These are phyloP conservation scores for Montifringilla adamsi DNA, from an alignment of 2,113 vertebrate species.

Conservation along the genomic window DNA sequence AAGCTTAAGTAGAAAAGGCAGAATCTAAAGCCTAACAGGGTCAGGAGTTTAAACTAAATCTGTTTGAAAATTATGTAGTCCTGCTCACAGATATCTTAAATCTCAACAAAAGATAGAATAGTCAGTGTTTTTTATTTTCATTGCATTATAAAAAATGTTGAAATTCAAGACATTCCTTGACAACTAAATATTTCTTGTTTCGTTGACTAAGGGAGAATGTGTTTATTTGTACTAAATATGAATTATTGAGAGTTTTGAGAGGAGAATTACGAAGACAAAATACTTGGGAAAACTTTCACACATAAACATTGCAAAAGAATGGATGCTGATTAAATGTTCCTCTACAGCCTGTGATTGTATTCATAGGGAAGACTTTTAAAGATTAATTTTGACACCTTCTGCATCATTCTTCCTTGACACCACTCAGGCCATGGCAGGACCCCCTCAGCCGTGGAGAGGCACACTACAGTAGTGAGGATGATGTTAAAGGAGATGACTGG, in stretches of 20 bases:
- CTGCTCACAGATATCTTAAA: not conserved
- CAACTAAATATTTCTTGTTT: not conserved
- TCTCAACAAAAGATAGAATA: not conserved
- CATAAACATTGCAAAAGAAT: not conserved
- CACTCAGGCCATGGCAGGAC: accelerated
- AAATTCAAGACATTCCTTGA: not conserved
- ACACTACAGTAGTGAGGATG: not conserved
- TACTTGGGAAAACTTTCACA: not conserved
- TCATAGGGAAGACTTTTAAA: not conserved
- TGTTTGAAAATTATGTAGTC: not conserved
- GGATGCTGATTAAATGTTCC: not conserved
- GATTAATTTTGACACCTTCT: not conserved
- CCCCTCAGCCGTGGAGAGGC: not conserved
- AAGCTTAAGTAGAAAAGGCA: not conserved
- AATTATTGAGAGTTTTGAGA: not conserved
- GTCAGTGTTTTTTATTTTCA: not conserved
- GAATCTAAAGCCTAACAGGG: not conserved
- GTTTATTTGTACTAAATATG: not conserved
- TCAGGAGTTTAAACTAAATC: not conserved
- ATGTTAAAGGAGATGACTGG: not conserved
- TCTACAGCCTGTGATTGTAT: not conserved
- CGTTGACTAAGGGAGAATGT: not conserved
- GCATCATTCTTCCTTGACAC: not conserved
- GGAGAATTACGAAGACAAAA: not conserved
- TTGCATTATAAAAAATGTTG: not conserved